phyloP scores from a whole-genome alignment of 2,888 invertebrate genomes.

The Bugulina stolonifera region DNA sequence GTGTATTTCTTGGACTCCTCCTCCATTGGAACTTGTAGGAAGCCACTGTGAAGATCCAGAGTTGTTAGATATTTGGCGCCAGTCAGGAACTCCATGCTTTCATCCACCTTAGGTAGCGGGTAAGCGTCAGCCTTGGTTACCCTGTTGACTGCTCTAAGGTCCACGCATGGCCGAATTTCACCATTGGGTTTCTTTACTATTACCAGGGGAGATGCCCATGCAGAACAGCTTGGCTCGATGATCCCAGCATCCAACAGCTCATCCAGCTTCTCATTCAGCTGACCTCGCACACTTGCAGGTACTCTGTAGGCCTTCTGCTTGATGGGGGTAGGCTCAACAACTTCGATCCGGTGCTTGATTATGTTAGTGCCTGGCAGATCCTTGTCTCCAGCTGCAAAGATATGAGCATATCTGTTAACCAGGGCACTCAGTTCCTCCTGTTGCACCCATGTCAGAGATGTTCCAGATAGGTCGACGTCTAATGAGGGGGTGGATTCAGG shows the following conservation, averaged over 20 bases:
- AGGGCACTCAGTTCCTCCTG: neutral
- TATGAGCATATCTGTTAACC: neutral
- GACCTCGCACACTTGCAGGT: neutral
- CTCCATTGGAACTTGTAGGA: too few species aligned
- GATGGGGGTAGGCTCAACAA: neutral
- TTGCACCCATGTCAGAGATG: neutral
- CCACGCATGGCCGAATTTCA: neutral
- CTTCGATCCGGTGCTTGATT: too few species aligned
- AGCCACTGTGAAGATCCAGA: too few species aligned
- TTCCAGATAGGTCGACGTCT: neutral
- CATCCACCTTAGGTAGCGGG: too few species aligned
- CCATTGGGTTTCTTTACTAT: neutral
- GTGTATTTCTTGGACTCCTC: too few species aligned
- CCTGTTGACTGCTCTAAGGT: too few species aligned
- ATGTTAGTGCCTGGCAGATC: neutral
- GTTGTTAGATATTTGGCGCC: too few species aligned
- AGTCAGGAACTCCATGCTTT: neutral
- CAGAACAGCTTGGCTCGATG: too few species aligned
- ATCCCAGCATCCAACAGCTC: neutral
- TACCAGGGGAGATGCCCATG: neutral
- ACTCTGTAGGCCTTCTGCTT: too few species aligned
- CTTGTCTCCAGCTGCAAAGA: neutral
- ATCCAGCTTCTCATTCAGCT: neutral
- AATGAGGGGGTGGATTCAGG: too few species aligned
- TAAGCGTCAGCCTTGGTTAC: too few species aligned